Evolutionary conservation across 2,888 invertebrate species (phyloP), one percentile per base, ranked within the genome.

Genomic region (Catocala fraxini): DNA sequence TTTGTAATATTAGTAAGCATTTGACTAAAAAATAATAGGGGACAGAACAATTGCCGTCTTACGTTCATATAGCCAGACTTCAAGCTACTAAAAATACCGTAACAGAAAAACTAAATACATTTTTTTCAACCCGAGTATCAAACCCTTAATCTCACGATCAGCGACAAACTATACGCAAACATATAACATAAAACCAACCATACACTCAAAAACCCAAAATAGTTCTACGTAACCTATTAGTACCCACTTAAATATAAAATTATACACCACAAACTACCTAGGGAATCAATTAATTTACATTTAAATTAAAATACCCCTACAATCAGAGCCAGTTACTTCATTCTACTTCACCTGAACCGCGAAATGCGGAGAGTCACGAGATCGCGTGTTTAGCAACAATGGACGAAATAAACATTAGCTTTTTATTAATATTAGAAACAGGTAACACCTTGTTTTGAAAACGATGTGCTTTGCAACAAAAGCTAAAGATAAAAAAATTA

Each of bases 341-440:
- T 58, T 45, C 12, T 13, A 25, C 59, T 59, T 46, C 48, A 42
- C 39, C 52, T 42, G 45, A 52, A 46, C 25, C 60, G 45, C 45
- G 45, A 60, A 60, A 55, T 60, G 60, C 13, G 43, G 15, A 13
- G 65, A 77, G 83, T 82, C 86, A 85, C 85, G 85, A 67, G 12
- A 84, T 85, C 56, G 84, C 87, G 79, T 86, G 86, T 56, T 52
- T 48, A 61, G 58, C 54, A 54, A 75, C 81, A 81, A 81, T 79
- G 62, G 45, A n/a, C 54, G 53, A 62, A 69, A 10, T 45, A 43
- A 79, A 69, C 73, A 70, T 72, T 65, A 67, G 65, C 68, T 76
- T 79, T 73, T 75, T 76, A 79, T 77, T 60, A 60, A 51, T 60
- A 60, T 54, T 43, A 43, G 42, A 41, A 45, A 54, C 48, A 54